Evolutionary conservation across 2,888 invertebrate species (phyloP).

Genomic region (Cheilosia urbana): DNA sequence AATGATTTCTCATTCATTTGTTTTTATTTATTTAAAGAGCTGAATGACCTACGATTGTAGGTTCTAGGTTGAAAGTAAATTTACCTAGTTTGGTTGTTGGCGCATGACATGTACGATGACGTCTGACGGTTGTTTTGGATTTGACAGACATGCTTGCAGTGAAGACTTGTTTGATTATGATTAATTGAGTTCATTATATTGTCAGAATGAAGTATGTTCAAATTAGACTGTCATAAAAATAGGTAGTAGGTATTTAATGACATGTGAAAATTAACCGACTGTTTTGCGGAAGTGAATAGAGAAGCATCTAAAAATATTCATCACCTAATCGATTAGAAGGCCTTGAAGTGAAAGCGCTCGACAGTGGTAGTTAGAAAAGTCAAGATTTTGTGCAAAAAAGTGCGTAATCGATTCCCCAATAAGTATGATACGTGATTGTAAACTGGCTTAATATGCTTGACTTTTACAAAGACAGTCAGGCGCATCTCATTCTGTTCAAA

Average conservation of each 20-base stretch:
- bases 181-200: constrained; percentile 62
- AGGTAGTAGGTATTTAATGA: constrained; percentile 5
- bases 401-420: too few relatives aligned
- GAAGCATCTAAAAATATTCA: background rate
- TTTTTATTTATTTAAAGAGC: constrained; percentile 45
- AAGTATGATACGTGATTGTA: too few relatives aligned
- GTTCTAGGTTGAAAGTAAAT: constrained; percentile 58
- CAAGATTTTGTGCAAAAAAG: too few relatives aligned
- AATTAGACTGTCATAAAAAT: constrained; percentile 43
- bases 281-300: constrained; percentile 32
- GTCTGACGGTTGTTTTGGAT: constrained; percentile 16
- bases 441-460: too few relatives aligned
- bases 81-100: constrained; percentile 4
- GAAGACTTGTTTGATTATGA: constrained; percentile 49
- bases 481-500: too few relatives aligned
- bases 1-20: constrained; percentile 20
- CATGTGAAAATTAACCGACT: constrained; percentile 16
- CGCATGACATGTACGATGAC: constrained; percentile 13
- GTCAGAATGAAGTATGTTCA: constrained; percentile 43
- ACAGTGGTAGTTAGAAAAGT: background rate
- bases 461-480: too few relatives aligned
- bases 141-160: constrained; percentile 9
- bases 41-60: constrained; percentile 67
- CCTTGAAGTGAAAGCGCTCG: background rate
- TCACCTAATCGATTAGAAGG: constrained; percentile 6